These are phyloP conservation scores for Calosoma granatense DNA, from an alignment of 1,140 invertebrate genomes.

Conservation along the genomic window DNA sequence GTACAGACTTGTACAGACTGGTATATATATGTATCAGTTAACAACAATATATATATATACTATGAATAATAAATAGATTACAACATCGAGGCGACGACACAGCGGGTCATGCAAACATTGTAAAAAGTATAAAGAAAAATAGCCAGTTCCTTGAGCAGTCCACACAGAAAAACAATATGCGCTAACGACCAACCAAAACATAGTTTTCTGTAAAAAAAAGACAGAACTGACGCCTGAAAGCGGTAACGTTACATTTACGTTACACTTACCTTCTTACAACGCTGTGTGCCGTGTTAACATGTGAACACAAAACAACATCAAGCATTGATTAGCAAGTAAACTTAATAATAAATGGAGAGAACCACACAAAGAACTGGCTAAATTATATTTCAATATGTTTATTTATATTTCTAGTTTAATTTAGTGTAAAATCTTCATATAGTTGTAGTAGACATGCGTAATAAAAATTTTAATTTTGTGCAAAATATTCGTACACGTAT, in stretches of 20 bases:
- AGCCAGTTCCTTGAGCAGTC: conserved; percentile 2
- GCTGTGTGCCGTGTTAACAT: neutral
- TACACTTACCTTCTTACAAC: neutral
- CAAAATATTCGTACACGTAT: neutral
- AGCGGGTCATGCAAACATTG: neutral
- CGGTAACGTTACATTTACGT: no score
- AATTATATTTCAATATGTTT: neutral
- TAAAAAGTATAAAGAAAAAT: neutral
- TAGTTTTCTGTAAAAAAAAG: neutral
- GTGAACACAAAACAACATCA: neutral
- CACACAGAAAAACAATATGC: neutral
- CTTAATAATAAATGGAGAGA: neutral
- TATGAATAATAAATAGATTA: neutral
- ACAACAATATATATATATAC: neutral
- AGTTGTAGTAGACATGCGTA: no score
- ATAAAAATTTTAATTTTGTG: neutral
- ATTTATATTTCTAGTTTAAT: no score
- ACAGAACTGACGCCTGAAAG: no score
- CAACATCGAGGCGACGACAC: neutral
- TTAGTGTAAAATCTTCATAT: no score
- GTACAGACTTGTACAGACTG: neutral
- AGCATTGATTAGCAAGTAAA: no score
- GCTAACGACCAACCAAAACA: neutral
- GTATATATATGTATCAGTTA: neutral
- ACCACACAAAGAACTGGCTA: neutral